A percentile compares a stretch with the other conserved stretches of the same genome.
phyloP scores from a whole-genome alignment of 2,797 vertebrate species.

The Erethizon dorsatum region DNA sequence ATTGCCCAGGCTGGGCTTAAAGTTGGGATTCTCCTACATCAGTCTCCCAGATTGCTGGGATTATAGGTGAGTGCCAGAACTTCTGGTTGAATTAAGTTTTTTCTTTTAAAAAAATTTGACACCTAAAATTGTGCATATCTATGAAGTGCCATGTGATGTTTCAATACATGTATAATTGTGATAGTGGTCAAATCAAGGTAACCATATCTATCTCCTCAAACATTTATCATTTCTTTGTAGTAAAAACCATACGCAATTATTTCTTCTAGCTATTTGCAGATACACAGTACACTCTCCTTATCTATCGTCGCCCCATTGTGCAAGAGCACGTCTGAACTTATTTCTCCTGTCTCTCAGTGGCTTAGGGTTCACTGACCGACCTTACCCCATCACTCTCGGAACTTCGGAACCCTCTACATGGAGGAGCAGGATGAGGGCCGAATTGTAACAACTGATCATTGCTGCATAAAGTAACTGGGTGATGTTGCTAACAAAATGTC shows the following conservation, averaged over 20 bases:
- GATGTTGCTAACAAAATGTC: neutral
- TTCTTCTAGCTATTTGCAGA: neutral
- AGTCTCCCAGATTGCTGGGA: neutral
- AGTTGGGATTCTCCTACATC: neutral
- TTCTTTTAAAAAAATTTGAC: neutral
- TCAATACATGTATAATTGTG: neutral
- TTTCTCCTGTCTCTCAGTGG: neutral
- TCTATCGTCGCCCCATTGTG: no score
- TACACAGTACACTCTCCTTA: fast-evolving
- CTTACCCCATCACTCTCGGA: neutral
- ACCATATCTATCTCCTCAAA: neutral
- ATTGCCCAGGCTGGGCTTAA: neutral
- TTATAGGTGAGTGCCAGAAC: neutral
- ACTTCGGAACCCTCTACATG: neutral
- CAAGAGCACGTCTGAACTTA: neutral
- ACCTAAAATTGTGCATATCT: neutral
- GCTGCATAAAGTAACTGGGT: neutral
- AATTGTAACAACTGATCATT: neutral
- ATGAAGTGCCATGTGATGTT: neutral
- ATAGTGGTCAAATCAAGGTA: no score
- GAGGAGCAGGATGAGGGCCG: neutral
- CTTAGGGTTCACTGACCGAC: neutral
- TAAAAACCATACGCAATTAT: neutral
- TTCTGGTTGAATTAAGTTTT: neutral
- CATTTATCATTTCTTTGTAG: neutral